Conservation (phyloP, 2,113 vertebrate genomes). For the Gavialis gangeticus region DNA sequence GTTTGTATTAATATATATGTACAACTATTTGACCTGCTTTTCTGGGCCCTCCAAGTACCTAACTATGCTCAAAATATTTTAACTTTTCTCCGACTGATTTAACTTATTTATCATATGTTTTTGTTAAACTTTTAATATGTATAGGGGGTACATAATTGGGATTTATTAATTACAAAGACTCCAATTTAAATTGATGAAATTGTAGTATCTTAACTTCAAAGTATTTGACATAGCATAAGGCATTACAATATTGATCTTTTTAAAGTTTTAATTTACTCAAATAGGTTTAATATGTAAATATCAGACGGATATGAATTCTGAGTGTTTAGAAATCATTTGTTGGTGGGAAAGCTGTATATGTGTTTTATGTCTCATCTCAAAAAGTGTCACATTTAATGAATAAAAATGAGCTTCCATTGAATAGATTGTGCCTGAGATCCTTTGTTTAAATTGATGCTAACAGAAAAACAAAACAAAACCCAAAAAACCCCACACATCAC, state of each 20-base stretch:
- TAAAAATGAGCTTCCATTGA: constrained; percentile 20
- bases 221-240: background rate
- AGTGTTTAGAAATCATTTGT: background rate
- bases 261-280: constrained; percentile 1
- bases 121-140: background rate
- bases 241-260: constrained; percentile 19
- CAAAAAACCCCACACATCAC: background rate
- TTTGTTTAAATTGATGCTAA: constrained; percentile 35
- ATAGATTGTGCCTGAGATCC: background rate
- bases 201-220: background rate
- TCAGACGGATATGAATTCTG: background rate
- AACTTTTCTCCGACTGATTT: background rate
- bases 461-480: background rate
- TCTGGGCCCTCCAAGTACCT: background rate
- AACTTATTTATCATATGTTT: background rate
- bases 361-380: background rate
- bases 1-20: background rate
- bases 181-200: background rate
- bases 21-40: background rate
- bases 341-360: background rate
- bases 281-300: background rate
- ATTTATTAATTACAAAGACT: background rate
- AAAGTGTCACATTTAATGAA: background rate
- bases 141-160: background rate
- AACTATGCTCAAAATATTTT: background rate